phyloP scores from a whole-genome alignment of 2,113 vertebrate species.

The Mus musculus region DNA sequence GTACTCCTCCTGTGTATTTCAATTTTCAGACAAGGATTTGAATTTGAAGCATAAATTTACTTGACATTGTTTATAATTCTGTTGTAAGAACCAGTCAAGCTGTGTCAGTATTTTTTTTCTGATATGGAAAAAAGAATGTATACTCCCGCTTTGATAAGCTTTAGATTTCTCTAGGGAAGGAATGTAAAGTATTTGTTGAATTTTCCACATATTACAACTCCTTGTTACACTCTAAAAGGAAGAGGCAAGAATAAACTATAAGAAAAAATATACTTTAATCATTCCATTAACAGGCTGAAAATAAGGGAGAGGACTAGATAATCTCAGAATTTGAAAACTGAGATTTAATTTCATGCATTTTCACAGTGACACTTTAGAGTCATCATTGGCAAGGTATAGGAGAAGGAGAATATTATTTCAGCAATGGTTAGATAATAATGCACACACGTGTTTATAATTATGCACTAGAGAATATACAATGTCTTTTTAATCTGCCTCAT shows the following conservation, averaged over 20 bases:
- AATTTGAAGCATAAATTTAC: constrained; percentile 13
- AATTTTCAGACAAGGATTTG: background rate
- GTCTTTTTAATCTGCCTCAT: background rate
- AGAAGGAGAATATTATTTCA: background rate
- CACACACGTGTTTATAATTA: background rate
- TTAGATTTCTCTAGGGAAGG: background rate
- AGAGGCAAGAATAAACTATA: background rate
- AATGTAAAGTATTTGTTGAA: background rate
- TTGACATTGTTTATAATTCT: constrained; percentile 30
- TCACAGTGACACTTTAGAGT: background rate
- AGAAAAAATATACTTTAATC: background rate
- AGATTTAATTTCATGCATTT: background rate
- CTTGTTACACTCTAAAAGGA: background rate
- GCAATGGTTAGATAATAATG: background rate
- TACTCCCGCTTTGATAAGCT: background rate
- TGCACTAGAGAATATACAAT: background rate
- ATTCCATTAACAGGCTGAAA: background rate
- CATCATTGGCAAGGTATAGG: background rate
- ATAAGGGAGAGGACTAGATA: background rate
- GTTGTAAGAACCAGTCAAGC: background rate
- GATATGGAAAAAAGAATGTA: background rate
- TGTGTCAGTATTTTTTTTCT: background rate
- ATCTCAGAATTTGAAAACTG: constrained; percentile 2
- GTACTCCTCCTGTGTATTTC: background rate
- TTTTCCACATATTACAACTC: constrained; percentile 41